A percentile compares a stretch with the other conserved stretches of the same genome.
Evolutionary conservation across 2,113 vertebrate genomes (phyloP).

Genomic region (Phalacrocorax brasilianus): DNA sequence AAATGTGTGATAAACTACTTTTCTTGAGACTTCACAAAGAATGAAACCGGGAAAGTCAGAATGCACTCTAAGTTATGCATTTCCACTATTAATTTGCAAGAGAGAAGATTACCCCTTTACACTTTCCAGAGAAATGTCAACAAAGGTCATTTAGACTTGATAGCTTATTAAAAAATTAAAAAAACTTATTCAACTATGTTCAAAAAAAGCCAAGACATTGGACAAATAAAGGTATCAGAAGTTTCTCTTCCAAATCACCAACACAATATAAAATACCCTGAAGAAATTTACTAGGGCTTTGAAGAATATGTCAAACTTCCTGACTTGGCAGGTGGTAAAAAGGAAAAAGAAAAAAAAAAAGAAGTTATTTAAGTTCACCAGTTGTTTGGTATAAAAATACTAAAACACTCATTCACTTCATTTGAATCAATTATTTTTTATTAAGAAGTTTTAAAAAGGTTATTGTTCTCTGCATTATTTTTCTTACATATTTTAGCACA

Average conservation of each 20-base stretch:
- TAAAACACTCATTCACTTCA: not conserved
- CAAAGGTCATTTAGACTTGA: not conserved
- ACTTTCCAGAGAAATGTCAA: not conserved
- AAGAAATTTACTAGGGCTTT: not conserved
- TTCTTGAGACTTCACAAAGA: not conserved
- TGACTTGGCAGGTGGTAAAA: not conserved
- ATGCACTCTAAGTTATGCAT: not conserved
- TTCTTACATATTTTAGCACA: not conserved
- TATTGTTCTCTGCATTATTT: not conserved
- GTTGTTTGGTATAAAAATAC: not conserved
- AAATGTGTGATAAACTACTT: not conserved
- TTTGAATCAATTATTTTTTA: not conserved
- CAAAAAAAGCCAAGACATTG: not conserved
- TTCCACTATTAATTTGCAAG: not conserved
- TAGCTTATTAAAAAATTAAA: not conserved
- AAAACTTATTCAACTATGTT: not conserved
- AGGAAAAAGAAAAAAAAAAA: not conserved
- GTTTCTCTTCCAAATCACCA: not conserved
- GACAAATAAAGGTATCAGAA: not conserved
- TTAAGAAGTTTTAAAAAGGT: not conserved
- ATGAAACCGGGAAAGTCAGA: not conserved
- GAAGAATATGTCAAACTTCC: not conserved
- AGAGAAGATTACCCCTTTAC: not conserved
- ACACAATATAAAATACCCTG: not conserved
- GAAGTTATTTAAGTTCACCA: fast-evolving